phyloP scores from a whole-genome alignment of 1,140 invertebrate species.

The Drosophila asahinai region DNA sequence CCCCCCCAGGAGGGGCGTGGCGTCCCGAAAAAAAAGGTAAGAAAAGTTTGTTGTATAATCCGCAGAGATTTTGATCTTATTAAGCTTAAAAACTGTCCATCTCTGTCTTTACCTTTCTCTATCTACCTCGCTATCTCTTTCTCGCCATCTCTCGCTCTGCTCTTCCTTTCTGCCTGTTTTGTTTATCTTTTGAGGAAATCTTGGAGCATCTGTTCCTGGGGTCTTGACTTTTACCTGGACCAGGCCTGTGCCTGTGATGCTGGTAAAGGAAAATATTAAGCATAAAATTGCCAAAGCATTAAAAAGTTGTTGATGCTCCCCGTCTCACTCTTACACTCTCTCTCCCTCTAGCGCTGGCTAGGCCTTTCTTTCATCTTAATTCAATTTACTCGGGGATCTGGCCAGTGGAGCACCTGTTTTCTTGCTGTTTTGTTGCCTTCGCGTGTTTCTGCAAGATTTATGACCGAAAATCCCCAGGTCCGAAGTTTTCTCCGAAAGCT shows the following conservation, averaged over 20 bases:
- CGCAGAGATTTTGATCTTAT: constrained; percentile 80
- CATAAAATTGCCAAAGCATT: constrained; percentile 69
- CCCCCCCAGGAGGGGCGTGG: constrained; percentile 40
- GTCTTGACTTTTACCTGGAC: constrained; percentile 47
- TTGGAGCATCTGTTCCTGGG: constrained; percentile 66
- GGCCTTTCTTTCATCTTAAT: constrained; percentile 78
- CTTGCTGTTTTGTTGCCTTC: constrained; percentile 45
- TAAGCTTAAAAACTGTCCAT: constrained; percentile 77
- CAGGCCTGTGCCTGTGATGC: constrained; percentile 19
- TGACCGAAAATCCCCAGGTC: constrained; percentile 31
- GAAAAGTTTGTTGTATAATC: constrained; percentile 78
- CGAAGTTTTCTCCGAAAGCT: constrained; percentile 55
- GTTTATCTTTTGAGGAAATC: constrained; percentile 71
- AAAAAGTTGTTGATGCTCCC: constrained; percentile 53
- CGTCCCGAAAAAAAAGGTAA: constrained; percentile 56
- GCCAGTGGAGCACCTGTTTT: constrained; percentile 61
- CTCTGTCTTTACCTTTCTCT: constrained; percentile 40
- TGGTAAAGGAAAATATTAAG: constrained; percentile 66
- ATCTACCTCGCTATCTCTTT: constrained; percentile 19
- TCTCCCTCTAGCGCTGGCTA: constrained; percentile 44
- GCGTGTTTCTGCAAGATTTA: constrained; percentile 62
- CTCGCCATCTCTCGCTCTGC: constrained; percentile 10
- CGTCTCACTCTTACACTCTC: not conserved
- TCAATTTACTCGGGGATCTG: constrained; percentile 66
- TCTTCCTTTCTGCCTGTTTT: constrained; percentile 31